Evolutionary conservation across 2,797 vertebrate genomes (phyloP), one percentile per base, ranked within the genome.

Genomic region (Pogonophryne albipinna): DNA sequence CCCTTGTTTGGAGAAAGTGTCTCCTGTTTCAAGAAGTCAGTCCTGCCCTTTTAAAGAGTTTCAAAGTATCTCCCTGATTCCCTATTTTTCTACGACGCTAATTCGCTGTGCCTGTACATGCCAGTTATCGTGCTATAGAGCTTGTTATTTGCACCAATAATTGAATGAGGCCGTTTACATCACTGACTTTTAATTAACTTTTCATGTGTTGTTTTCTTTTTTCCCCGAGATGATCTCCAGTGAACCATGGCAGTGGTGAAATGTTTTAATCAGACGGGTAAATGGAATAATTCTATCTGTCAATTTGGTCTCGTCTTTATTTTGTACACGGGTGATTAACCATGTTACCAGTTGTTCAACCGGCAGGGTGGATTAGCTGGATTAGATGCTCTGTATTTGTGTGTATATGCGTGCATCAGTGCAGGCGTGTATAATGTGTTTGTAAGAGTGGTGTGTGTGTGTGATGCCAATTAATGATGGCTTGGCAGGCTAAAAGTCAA

Each of bases 241-340:
- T 88, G 84, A 86, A 90, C 80, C 92, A 70, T 93, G 87, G 79
- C 91, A 72, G 79, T 59, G 63, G 69, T 80, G 83, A 92, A 88
- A 92, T 85, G 90, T 92, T 93, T 93, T 91, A 92, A 93, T 94
- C 91, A 92, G 79, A 79, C 66, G 45, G 52, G 74, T 90, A 92
- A 93, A 93, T 93, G 87, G 72, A 93, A 93, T 92, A 89, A 91
- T 89, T 93, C 89, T 91, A 92, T 93, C 92, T 92, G 87, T 90
- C 90, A 88, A 86, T 92, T 90, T 90, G 82, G 89, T 92, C 89
- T 91, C 83, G 89, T 92, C 89, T 89, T 87, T 91, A 85, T 90
- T 92, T 92, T 90, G 34, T 87, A 90, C 90, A 92, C 75, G 89
- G 89, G 74, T 91, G 90, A 94, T 93, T 93, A 93, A 89, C 77